Conservation (phyloP, 92 coral and sea anemone species). For the Micromussa lordhowensis region DNA sequence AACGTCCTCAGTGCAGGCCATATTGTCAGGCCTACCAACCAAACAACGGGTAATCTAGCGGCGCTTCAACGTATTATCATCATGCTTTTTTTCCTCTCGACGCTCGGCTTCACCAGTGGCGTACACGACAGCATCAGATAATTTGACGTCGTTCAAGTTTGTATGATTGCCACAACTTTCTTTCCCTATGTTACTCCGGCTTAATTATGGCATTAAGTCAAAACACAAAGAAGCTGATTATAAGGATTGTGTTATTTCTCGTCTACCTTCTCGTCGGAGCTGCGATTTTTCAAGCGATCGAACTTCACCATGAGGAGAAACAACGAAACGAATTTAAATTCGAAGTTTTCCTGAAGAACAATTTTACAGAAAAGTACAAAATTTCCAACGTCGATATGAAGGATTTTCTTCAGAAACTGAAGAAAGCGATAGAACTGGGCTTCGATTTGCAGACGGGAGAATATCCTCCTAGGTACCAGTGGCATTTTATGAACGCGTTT, state of each 20-base stretch:
- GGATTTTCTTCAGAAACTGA: constrained; percentile 69
- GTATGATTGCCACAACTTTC: neutral
- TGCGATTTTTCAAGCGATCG: constrained; percentile 83
- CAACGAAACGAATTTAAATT: constrained; percentile 48
- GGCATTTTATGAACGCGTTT: constrained; percentile 98
- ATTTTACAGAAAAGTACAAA: constrained; percentile 65
- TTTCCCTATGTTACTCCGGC: constrained; percentile 49
- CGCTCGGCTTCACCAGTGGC: constrained; percentile 17
- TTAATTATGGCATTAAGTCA: constrained; percentile 82
- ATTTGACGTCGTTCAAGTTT: neutral
- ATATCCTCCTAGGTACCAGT: constrained; percentile 47
- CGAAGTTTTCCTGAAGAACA: constrained; percentile 24
- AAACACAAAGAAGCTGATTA: constrained; percentile 89
- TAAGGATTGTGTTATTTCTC: constrained; percentile 89
- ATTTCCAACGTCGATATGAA: constrained; percentile 76
- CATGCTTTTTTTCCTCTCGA: constrained; percentile 14
- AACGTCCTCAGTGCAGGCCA: constrained; percentile 56
- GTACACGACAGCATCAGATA: neutral
- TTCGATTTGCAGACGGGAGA: constrained; percentile 62
- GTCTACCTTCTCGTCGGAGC: constrained; percentile 93
- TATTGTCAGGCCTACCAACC: constrained; percentile 93
- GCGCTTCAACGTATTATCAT: constrained; percentile 11
- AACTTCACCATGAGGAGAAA: constrained; percentile 59
- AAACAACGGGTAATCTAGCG: constrained; percentile 60
- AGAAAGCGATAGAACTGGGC: constrained; percentile 81